phyloP scores from a whole-genome alignment of 2,797 vertebrate genomes.

The Xyrichtys novacula region DNA sequence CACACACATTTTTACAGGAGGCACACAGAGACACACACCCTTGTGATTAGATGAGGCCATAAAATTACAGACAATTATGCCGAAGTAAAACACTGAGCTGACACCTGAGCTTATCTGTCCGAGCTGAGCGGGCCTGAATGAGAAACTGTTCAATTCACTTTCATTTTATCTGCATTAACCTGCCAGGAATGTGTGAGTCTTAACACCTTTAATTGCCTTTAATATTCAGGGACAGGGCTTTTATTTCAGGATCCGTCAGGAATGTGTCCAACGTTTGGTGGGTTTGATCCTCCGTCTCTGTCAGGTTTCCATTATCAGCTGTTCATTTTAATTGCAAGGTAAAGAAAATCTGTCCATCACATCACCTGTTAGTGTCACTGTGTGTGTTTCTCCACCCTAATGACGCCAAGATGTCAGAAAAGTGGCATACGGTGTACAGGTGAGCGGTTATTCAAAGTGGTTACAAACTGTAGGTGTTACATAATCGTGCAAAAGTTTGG shows the following conservation, averaged over 20 bases:
- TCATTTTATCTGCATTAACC: slow-evolving; percentile 28
- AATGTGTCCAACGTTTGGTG: slow-evolving; percentile 3
- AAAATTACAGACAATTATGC: slow-evolving; percentile 24
- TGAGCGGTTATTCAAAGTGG: background rate
- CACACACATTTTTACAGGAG: slow-evolving; percentile 11
- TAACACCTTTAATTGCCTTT: slow-evolving; percentile 45
- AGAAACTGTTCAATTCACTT: slow-evolving; percentile 36
- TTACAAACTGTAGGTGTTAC: background rate
- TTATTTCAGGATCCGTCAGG: slow-evolving; percentile 34
- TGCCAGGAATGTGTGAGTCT: slow-evolving; percentile 23
- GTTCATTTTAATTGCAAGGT: slow-evolving; percentile 18
- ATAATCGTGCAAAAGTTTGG: background rate
- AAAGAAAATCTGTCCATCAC: slow-evolving; percentile 38
- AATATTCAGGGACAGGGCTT: slow-evolving; percentile 21
- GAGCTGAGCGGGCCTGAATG: slow-evolving; percentile 7
- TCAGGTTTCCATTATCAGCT: slow-evolving; percentile 23
- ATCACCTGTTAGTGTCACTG: slow-evolving; percentile 14
- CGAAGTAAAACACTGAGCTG: slow-evolving; percentile 38
- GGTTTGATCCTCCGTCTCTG: slow-evolving; percentile 27
- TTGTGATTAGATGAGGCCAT: slow-evolving; percentile 9
- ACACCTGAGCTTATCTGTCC: slow-evolving; percentile 41
- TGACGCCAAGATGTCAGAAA: slow-evolving; percentile 31
- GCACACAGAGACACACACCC: background rate
- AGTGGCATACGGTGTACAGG: background rate
- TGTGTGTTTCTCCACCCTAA: slow-evolving; percentile 18